A percentile compares a stretch with the other conserved stretches of the same genome.
These are phyloP conservation scores for Tylochromis polylepis DNA, from an alignment of 2,113 vertebrate species.

Conservation along the genomic window DNA sequence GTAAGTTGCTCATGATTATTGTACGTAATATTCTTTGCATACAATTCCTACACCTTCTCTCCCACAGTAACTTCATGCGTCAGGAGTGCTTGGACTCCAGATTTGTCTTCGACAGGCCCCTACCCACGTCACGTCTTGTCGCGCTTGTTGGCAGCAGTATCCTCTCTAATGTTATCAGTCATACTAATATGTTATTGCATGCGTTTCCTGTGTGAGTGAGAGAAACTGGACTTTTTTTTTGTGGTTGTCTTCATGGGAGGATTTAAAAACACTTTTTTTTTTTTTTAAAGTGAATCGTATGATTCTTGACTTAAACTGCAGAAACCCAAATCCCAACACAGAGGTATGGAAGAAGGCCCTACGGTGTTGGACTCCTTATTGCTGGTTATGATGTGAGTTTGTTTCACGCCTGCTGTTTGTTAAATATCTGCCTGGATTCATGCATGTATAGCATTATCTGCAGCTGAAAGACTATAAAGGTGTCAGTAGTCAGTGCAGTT, in stretches of 20 bases:
- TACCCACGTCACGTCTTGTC: conserved; percentile 92
- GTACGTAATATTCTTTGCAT: neutral
- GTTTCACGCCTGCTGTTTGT: neutral
- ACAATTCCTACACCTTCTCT: neutral
- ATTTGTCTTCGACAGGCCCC: conserved; percentile 95
- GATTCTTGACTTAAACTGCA: conserved; percentile 51
- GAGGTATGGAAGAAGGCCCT: conserved; percentile 91
- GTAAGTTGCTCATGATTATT: neutral
- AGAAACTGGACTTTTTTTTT: neutral
- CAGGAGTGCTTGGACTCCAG: conserved; percentile 98
- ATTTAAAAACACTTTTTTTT: too few species aligned
- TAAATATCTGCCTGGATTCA: neutral
- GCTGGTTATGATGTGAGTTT: conserved; percentile 93
- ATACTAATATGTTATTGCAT: neutral
- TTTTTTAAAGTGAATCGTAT: neutral
- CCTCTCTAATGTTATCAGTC: conserved; percentile 65
- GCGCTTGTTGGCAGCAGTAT: conserved; percentile 98
- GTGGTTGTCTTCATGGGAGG: neutral
- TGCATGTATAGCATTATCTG: too few species aligned
- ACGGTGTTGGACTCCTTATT: conserved; percentile 95
- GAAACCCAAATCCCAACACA: conserved; percentile 99
- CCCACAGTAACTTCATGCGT: conserved; percentile 94
- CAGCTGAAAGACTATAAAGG: neutral
- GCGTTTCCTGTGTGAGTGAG: neutral
- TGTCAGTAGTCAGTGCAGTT: neutral